Base-by-base conservation (phyloP, 2,888 invertebrate species). In the Drosophila formosana region DNA sequence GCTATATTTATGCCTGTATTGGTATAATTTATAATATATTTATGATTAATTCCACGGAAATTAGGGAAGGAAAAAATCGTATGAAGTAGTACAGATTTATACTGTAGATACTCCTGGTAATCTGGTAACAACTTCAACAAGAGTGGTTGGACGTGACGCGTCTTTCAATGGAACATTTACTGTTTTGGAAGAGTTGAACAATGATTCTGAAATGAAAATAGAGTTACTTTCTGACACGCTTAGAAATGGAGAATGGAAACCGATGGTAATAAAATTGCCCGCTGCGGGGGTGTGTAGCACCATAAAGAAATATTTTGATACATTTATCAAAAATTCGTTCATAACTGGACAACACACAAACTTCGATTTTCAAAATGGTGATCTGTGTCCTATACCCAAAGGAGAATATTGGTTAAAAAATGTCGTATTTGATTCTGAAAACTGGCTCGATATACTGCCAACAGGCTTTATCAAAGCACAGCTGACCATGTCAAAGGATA, bases 401-500 rank as follows among this genome's bases (percentile, higher is more conserved):
- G 86, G 87, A 8, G 61, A 37, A 9, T 82, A 80, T 57, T 89
- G 64, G 56, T 3, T 84, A 0, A 80, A 76, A 23, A 49, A 79
- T 30, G 25, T 84, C 0, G 1, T 64, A 5, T 43, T 84, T 1
- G 66, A 82, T 8, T 70, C 82, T 0, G 64, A 67, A 0, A 43
- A 68, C 3, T 89, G 86, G 88, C 68, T 75, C 3, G 73, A 52
- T 52, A 72, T 78, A 37, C 28, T 88, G 51, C 83, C 82, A 3
- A 67, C 64, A 0, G 82, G 87, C 2, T 53, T 74, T 23, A 25
- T 87, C 2, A 86, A 88, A 45, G 50, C 55, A 1, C 64, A 72
- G 0, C 2, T 78, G 0, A 72, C 28, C 1, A 9, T 78, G 18
- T 52, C 62, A 7, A 82, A 79, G 23, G 50, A 66, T 1, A 65